Evolutionary conservation across 2,888 invertebrate genomes (phyloP).

Genomic region (Nebria salina): DNA sequence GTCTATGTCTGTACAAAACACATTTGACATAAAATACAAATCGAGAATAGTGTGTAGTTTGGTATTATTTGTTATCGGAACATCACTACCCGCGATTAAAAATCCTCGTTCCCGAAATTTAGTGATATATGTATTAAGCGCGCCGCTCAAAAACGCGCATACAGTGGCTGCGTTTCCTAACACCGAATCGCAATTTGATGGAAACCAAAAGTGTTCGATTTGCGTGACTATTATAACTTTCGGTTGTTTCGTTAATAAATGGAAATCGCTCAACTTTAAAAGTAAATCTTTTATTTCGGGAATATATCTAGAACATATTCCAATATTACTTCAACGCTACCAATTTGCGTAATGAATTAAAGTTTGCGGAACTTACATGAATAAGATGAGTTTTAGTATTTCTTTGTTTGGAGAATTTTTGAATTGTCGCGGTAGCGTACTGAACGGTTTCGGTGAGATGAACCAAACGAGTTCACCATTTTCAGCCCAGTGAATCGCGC

Average conservation of each 20-base stretch:
- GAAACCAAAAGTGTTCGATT: constrained; percentile 55
- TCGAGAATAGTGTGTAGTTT: constrained; percentile 53
- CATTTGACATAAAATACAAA: constrained; percentile 53
- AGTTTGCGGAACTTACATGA: no score
- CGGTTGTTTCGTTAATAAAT: constrained; percentile 57
- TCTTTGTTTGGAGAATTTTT: constrained; percentile 55
- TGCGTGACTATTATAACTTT: constrained; percentile 55
- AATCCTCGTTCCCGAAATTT: constrained; percentile 42
- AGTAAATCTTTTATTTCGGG: constrained; percentile 56
- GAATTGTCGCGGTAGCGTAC: constrained; percentile 54
- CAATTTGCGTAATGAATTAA: constrained; percentile 26
- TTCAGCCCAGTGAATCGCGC: constrained; percentile 57
- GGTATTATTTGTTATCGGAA: constrained; percentile 29
- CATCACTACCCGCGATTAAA: constrained; percentile 47
- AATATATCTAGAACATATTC: constrained; percentile 55
- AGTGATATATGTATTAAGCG: constrained; percentile 52
- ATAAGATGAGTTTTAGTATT: constrained; percentile 57
- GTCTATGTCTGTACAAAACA: constrained; percentile 47
- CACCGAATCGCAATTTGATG: constrained; percentile 48
- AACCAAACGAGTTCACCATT: constrained; percentile 57
- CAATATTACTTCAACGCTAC: constrained; percentile 9
- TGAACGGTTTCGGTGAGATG: constrained; percentile 56
- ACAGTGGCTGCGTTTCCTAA: constrained; percentile 53
- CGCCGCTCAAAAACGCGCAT: constrained; percentile 55
- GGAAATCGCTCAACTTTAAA: constrained; percentile 56